phyloP scores from a whole-genome alignment of 1,140 invertebrate species.

The Cyclargus thomasi region DNA sequence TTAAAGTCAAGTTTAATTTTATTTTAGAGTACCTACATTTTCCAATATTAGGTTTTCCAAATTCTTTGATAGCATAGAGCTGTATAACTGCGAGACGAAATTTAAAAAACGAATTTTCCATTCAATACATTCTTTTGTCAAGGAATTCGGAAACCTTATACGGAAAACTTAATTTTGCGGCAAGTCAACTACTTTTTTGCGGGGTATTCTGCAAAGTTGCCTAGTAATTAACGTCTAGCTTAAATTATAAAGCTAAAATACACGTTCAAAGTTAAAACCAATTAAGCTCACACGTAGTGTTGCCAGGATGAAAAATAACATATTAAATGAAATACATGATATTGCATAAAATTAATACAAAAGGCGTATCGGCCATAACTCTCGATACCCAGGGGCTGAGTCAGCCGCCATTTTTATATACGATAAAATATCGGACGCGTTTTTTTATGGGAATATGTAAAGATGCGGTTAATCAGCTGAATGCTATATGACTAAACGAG shows the following conservation, averaged over 20 bases:
- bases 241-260: background rate
- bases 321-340: conserved; percentile 4
- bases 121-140: too few relatives aligned
- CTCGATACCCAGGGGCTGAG: background rate
- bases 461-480: background rate
- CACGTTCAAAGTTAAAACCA: background rate
- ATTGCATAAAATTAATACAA: conserved; percentile 4
- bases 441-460: background rate
- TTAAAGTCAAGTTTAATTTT: too few relatives aligned
- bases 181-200: too few relatives aligned
- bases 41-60: too few relatives aligned
- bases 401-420: background rate
- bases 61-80: too few relatives aligned
- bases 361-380: background rate
- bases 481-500: background rate
- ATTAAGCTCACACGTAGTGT: background rate
- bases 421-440: background rate
- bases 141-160: too few relatives aligned
- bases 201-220: too few relatives aligned
- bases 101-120: too few relatives aligned
- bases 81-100: too few relatives aligned
- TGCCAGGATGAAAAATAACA: background rate
- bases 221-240: too few relatives aligned
- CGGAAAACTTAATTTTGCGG: too few relatives aligned
- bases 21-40: too few relatives aligned